phyloP scores from a whole-genome alignment of 2,113 vertebrate genomes.

The Oncorhynchus mykiss region DNA sequence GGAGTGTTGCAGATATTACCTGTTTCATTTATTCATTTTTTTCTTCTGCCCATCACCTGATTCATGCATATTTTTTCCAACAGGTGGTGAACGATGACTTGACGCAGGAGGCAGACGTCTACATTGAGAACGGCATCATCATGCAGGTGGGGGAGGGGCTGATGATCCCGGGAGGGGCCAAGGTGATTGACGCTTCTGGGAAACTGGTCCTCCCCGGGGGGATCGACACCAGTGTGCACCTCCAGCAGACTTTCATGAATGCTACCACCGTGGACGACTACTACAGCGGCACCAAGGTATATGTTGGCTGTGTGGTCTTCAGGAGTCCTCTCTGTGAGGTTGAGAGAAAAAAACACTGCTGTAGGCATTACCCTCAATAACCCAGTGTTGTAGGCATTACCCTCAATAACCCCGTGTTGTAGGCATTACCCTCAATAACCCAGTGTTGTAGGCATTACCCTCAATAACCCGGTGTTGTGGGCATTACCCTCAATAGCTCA shows the following conservation, averaged over 20 bases:
- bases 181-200: conserved; percentile 92
- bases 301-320: background rate
- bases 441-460: too few relatives aligned
- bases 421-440: too few relatives aligned
- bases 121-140: conserved; percentile 96
- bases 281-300: conserved; percentile 98
- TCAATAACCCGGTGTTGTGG: too few relatives aligned
- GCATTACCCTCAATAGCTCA: too few relatives aligned
- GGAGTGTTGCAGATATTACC: too few relatives aligned
- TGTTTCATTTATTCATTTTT: too few relatives aligned
- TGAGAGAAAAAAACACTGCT: background rate
- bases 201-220: conserved; percentile 95
- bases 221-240: conserved; percentile 96
- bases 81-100: conserved; percentile 92
- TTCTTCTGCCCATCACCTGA: too few relatives aligned
- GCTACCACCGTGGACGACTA: conserved; percentile 89
- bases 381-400: too few relatives aligned
- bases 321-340: background rate
- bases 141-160: conserved; percentile 96
- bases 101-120: conserved; percentile 94
- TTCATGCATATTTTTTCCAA: too few relatives aligned
- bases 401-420: too few relatives aligned
- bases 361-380: background rate
- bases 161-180: conserved; percentile 97
- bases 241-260: conserved; percentile 98